Evolutionary conservation across 2,797 vertebrate genomes (phyloP).

Genomic region (Remorina albescens): DNA sequence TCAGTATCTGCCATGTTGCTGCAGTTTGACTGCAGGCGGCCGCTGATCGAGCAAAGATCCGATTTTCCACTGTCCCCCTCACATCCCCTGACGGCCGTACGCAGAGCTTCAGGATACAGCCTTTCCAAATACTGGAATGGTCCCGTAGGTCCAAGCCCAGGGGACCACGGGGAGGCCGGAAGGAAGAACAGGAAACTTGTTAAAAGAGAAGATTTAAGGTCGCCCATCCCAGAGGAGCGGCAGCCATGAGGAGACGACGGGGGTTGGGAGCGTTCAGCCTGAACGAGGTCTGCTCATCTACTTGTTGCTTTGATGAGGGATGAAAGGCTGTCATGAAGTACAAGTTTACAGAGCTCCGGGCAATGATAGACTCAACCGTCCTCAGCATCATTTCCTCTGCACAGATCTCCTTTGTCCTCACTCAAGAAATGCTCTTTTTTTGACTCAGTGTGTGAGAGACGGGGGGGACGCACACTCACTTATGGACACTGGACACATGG

Average conservation of each 20-base stretch:
- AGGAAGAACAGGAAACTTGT: constrained; percentile 87
- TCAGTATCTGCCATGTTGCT: constrained; percentile 13
- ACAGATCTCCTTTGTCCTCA: constrained; percentile 22
- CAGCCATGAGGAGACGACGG: constrained; percentile 70
- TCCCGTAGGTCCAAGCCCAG: constrained; percentile 68
- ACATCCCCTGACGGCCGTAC: constrained; percentile 43
- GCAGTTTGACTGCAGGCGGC: constrained; percentile 26
- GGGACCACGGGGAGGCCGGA: constrained; percentile 78
- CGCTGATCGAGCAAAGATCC: constrained; percentile 39
- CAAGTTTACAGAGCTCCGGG: constrained; percentile 81
- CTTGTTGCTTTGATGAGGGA: constrained; percentile 93
- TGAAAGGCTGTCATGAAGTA: constrained; percentile 88
- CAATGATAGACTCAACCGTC: constrained; percentile 82
- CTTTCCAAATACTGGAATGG: constrained; percentile 65
- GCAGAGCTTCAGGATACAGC: constrained; percentile 52
- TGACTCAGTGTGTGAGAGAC: constrained; percentile 7
- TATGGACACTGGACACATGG: too few relatives aligned
- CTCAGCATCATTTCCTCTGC: constrained; percentile 62
- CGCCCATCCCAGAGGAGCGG: constrained; percentile 77
- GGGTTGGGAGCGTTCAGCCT: constrained; percentile 72
- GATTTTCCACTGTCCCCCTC: constrained; percentile 44
- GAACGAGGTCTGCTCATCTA: constrained; percentile 88
- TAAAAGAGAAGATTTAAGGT: constrained; percentile 90
- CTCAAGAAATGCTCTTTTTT: constrained; percentile 22
- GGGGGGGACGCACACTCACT: not conserved